A percentile compares a stretch with the other conserved stretches of the same genome.
Evolutionary conservation across 1,140 invertebrate genomes (phyloP).

Genomic region (Drosophila paulistorum): DNA sequence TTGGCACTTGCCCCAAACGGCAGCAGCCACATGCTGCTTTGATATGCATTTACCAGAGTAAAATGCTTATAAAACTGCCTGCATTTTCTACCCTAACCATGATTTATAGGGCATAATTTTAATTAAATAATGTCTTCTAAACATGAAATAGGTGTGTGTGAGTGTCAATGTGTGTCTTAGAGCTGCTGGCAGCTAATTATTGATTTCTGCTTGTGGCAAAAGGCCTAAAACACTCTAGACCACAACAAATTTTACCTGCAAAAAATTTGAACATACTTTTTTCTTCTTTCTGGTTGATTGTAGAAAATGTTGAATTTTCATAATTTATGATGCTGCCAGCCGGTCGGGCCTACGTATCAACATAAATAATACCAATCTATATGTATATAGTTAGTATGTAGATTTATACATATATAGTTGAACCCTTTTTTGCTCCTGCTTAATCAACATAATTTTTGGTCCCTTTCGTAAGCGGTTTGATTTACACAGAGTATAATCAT

Average conservation of each 20-base stretch:
- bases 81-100: conserved; percentile 38
- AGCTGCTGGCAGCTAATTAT: conserved; percentile 49
- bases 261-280: conserved; percentile 20
- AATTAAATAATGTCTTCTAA: conserved; percentile 64
- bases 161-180: not conserved
- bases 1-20: conserved; percentile 51
- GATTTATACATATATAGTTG: conserved; percentile 27
- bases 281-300: conserved; percentile 9
- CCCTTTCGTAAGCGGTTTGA: conserved; percentile 74
- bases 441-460: conserved; percentile 77
- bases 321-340: conserved; percentile 74
- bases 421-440: conserved; percentile 58
- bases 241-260: conserved; percentile 66
- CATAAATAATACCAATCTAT: conserved; percentile 77
- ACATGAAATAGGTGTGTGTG: not conserved
- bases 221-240: conserved; percentile 41
- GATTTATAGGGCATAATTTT: conserved; percentile 70
- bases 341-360: conserved; percentile 64
- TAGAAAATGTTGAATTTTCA: conserved; percentile 71
- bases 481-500: conserved; percentile 78
- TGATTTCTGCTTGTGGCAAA: conserved; percentile 51
- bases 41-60: conserved; percentile 42
- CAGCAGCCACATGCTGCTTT: conserved; percentile 51
- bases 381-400: conserved; percentile 9
- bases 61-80: conserved; percentile 44